These are phyloP conservation scores for Metellina segmentata DNA, from an alignment of 2,888 invertebrate genomes.

Conservation along the genomic window DNA sequence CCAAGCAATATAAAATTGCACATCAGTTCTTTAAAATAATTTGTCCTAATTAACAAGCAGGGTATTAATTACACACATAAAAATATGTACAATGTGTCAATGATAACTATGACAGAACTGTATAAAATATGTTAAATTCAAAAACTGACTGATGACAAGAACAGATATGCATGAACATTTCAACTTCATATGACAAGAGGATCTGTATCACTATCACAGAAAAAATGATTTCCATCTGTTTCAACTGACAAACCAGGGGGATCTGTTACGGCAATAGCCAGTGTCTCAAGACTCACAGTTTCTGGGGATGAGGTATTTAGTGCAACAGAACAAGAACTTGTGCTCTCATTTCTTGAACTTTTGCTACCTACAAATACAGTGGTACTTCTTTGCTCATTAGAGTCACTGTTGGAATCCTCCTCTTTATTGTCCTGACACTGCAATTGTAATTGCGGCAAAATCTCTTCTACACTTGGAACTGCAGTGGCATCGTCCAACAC, in stretches of 20 bases:
- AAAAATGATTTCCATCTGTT: slow-evolving; percentile 23
- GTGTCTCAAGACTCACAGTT: slow-evolving; percentile 6
- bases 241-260: background rate
- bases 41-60: background rate
- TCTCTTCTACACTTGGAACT: background rate
- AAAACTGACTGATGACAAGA: slow-evolving; percentile 24
- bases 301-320: background rate
- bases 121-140: background rate
- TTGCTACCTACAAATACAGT: background rate
- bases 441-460: background rate
- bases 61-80: background rate
- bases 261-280: background rate
- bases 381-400: background rate
- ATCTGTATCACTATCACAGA: slow-evolving; percentile 73
- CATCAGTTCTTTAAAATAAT: background rate
- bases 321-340: background rate
- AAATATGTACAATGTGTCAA: slow-evolving; percentile 25
- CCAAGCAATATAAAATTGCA: too few species aligned
- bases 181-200: slow-evolving; percentile 48
- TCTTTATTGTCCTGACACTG: background rate
- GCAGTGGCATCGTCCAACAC: slow-evolving; percentile 24
- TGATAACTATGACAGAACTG: background rate
- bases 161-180: background rate
- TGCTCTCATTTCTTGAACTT: background rate
- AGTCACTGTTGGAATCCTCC: background rate